Percentiles rank a stretch among this genome's conserved stretches.
Conservation (phyloP, 2,113 vertebrate species). For the Pterocles gutturalis region DNA sequence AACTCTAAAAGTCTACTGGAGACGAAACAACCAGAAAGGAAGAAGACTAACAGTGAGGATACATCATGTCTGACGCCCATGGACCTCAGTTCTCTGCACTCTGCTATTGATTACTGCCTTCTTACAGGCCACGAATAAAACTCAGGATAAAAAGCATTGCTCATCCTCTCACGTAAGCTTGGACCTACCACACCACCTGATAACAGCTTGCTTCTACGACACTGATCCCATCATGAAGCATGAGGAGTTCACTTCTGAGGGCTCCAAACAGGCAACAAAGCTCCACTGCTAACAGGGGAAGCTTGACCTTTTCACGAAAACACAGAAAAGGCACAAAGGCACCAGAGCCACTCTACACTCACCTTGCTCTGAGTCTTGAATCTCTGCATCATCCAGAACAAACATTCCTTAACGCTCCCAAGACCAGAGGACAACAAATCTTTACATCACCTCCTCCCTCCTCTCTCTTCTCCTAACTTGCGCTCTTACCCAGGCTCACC, state of each 20-base stretch:
- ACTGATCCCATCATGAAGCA: not conserved
- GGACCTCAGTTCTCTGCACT: not conserved
- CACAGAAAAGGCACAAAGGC: not conserved
- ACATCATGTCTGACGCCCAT: not conserved
- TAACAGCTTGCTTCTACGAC: not conserved
- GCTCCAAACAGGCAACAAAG: not conserved
- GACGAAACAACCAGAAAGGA: not conserved
- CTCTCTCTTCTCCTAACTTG: not conserved
- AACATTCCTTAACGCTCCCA: not conserved
- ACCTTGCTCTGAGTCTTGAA: not conserved
- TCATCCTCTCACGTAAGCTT: not conserved
- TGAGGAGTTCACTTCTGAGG: not conserved
- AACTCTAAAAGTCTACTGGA: not conserved
- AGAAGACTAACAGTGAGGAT: not conserved
- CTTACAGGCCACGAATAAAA: not conserved
- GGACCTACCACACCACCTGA: not conserved
- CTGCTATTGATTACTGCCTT: not conserved
- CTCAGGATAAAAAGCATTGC: not conserved
- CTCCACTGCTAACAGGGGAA: not conserved
- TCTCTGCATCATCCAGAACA: not conserved
- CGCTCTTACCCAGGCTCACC: not conserved
- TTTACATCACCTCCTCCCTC: not conserved
- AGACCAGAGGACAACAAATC: not conserved
- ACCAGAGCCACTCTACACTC: not conserved
- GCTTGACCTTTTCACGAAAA: not conserved